These are phyloP conservation scores for Odocoileus virginianus DNA, from an alignment of 2,113 vertebrate genomes.

Conservation along the genomic window DNA sequence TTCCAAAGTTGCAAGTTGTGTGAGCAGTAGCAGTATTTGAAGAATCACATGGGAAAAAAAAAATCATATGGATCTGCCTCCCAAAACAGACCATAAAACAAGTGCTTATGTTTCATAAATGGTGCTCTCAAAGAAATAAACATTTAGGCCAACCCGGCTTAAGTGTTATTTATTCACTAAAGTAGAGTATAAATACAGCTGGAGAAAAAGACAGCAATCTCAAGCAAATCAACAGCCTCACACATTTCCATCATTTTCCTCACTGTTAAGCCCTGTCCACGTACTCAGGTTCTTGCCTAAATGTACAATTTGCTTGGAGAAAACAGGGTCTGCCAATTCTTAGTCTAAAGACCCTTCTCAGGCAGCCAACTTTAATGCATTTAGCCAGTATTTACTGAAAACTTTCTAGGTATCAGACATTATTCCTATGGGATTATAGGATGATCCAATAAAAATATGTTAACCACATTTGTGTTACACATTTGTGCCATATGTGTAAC, in stretches of 20 bases:
- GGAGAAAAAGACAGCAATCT: conserved; percentile 28
- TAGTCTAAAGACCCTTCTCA: background rate
- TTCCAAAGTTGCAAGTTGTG: conserved; percentile 36
- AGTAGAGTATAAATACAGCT: conserved; percentile 70
- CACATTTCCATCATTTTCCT: background rate
- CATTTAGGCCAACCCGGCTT: conserved; percentile 47
- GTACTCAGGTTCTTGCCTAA: conserved; percentile 7
- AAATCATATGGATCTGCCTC: background rate
- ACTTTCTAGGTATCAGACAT: background rate
- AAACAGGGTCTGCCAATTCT: conserved; percentile 15
- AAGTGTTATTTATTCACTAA: conserved; percentile 60
- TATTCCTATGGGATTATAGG: conserved; percentile 9
- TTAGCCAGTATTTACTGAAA: background rate
- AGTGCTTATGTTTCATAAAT: conserved; percentile 52
- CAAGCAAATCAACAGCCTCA: conserved; percentile 14
- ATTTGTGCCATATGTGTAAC: background rate
- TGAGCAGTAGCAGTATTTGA: conserved; percentile 26
- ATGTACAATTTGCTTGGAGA: background rate
- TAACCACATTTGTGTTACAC: background rate
- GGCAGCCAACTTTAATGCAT: background rate
- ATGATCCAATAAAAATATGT: background rate
- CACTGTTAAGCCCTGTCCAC: background rate
- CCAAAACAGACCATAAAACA: conserved; percentile 44
- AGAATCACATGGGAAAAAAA: background rate
- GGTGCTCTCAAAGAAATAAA: conserved; percentile 59